These are phyloP conservation scores for Folsomia candida DNA, from an alignment of 2,888 invertebrate genomes.

Conservation along the genomic window DNA sequence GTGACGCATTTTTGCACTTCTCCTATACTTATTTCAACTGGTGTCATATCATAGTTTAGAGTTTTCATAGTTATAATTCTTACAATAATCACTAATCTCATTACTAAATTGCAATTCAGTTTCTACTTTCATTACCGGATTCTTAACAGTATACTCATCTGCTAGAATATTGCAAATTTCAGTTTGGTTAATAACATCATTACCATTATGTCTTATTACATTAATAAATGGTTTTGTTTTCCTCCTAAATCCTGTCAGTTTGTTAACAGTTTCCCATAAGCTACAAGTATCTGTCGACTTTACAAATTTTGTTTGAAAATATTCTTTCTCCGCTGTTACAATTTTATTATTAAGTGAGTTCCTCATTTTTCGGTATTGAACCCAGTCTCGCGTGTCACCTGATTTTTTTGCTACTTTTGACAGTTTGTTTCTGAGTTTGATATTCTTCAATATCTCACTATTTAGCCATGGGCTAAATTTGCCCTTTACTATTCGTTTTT, in stretches of 20 bases:
- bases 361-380: background rate
- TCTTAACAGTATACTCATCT: background rate
- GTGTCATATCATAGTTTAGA: background rate
- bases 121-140: background rate
- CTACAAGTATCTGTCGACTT: background rate
- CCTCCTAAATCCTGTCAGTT: slow-evolving; percentile 1
- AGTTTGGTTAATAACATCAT: background rate
- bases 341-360: background rate
- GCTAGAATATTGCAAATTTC: background rate
- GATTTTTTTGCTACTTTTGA: background rate
- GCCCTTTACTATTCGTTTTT: slow-evolving; percentile 13
- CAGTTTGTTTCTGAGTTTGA: background rate
- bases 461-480: slow-evolving; percentile 17
- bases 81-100: background rate
- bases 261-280: slow-evolving; percentile 13
- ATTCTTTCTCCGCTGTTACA: background rate
- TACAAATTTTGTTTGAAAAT: slow-evolving; percentile 3
- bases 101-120: too few species aligned
- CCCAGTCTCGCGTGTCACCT: background rate
- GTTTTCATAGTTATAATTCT: background rate
- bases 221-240: background rate
- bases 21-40: background rate
- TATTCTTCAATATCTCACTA: background rate
- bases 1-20: background rate
- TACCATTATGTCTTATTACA: background rate